Base-by-base conservation (phyloP, 1,140 invertebrate species). In the Mya arenaria region DNA sequence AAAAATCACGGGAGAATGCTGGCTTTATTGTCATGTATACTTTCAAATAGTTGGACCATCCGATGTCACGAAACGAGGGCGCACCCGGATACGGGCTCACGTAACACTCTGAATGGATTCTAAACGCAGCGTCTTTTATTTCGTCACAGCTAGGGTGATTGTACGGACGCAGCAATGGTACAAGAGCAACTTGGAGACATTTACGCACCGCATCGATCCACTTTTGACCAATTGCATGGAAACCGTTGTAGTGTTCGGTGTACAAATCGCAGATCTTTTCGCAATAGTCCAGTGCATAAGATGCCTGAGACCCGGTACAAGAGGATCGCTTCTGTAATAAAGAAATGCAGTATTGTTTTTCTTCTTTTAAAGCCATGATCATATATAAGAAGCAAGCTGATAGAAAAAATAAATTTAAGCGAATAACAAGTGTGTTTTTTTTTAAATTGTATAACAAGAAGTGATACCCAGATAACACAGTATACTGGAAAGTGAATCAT, bases 191-290 rank as follows among this genome's bases (percentile, higher is more conserved):
- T 30, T 75, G 73, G 4, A 75, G 58, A 44, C 63, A 79, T 56
- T 68, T 79, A 15, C 75, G 15, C 19, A 79, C 75, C n/a, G 37
- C 63, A 56, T 79, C 65, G 0, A 66, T 79, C 75, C 75, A 79
- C 23, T 68, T 6, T 23, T 68, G 75, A 37, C 62, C 75, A 2
- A 28, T 79, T 25, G 23, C n/a, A 36, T 55, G 25, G 30, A 79
- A 79, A 25, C 41, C 25, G n/a, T 8, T 19, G 37, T 52, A 66
- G 30, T 69, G 30, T 10, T 68, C 6, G 30, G 30, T 13, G 32
- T 79, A 79, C 25, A 79, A 30, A n/a, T 68, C 56, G 52, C 75
- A 79, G 25, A 79, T 66, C 36, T 79, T 66, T 34, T 66, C 75
- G 17, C 60, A 62, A 56, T 68, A 79, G 13, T 66, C 65, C 4